phyloP scores from a whole-genome alignment of 2,888 invertebrate genomes.

The Antheraea yamamai region DNA sequence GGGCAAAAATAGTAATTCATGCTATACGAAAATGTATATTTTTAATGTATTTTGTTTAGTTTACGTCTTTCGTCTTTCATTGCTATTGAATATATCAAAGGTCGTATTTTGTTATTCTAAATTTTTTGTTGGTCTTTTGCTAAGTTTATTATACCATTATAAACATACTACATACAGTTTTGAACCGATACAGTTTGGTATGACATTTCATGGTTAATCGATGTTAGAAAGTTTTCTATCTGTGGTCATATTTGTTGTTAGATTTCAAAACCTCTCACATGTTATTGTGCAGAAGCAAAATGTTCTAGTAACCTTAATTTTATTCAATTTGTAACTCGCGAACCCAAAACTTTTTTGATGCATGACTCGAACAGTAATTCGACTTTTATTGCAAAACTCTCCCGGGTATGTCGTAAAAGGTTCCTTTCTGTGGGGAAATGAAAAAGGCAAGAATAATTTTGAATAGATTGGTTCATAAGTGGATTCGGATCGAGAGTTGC shows the following conservation, averaged over 20 bases:
- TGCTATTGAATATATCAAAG: too few species aligned
- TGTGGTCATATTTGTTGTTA: constrained; percentile 32
- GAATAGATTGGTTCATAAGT: constrained; percentile 38
- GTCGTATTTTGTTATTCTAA: too few species aligned
- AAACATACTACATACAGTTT: too few species aligned
- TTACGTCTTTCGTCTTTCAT: too few species aligned
- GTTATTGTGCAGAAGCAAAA: constrained; percentile 37
- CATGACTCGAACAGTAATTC: constrained; percentile 76
- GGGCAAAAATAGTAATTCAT: too few species aligned
- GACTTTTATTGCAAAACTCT: constrained; percentile 74
- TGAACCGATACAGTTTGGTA: background rate
- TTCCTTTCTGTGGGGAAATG: constrained; percentile 53
- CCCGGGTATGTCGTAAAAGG: constrained; percentile 57
- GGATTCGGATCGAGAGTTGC: constrained; percentile 34
- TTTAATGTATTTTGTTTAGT: too few species aligned
- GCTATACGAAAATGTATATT: too few species aligned
- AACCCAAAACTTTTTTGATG: constrained; percentile 78
- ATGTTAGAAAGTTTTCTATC: background rate
- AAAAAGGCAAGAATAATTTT: constrained; percentile 47
- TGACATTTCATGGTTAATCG: background rate
- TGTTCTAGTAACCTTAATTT: constrained; percentile 64
- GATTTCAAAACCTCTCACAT: background rate
- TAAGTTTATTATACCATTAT: too few species aligned
- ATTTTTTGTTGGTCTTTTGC: too few species aligned
- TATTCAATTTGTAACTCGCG: constrained; percentile 77